Conservation (phyloP, 2,797 vertebrate genomes). For the Aselliscus stoliczkanus region DNA sequence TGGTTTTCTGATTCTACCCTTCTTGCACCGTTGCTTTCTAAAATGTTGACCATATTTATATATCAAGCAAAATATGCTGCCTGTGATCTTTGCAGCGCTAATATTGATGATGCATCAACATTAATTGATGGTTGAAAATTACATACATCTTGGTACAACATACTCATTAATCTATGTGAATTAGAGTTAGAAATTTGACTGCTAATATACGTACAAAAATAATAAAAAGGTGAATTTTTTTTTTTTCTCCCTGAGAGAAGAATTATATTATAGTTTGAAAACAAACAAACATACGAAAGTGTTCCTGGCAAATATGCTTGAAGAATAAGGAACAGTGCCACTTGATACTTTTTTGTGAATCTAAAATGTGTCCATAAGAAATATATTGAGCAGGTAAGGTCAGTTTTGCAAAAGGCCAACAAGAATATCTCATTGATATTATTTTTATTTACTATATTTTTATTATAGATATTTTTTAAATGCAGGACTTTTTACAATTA, state of each 20-base stretch:
- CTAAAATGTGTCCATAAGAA: background rate
- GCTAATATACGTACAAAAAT: background rate
- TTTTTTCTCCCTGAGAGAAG: background rate
- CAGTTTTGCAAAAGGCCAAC: background rate
- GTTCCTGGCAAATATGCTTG: background rate
- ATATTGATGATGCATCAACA: background rate
- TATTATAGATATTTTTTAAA: background rate
- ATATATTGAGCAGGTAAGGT: background rate
- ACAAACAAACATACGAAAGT: background rate
- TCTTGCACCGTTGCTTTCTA: background rate
- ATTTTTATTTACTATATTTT: background rate
- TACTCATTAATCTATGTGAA: background rate
- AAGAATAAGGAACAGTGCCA: background rate
- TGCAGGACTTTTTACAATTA: background rate
- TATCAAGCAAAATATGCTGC: background rate
- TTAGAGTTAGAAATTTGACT: background rate
- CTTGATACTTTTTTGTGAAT: background rate
- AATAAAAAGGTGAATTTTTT: background rate
- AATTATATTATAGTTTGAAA: background rate
- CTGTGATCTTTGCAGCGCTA: background rate
- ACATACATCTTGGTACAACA: background rate
- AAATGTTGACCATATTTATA: background rate
- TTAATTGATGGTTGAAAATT: background rate
- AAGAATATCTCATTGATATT: background rate
- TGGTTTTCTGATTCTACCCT: background rate